Conservation (phyloP, 1,140 invertebrate species). For the Drosophila biarmipes region DNA sequence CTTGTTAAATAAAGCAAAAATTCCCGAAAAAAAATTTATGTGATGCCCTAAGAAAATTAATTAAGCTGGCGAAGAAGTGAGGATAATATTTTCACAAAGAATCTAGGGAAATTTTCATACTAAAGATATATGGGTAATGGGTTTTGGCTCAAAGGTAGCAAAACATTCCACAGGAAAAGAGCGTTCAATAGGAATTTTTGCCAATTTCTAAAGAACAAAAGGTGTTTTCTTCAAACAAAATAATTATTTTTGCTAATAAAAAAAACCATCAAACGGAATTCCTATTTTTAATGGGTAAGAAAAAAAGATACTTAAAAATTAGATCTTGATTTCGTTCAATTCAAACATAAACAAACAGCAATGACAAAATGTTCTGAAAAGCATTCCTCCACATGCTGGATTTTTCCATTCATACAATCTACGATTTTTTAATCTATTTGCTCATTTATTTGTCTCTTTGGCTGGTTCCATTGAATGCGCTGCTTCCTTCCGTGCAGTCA, state of each 20-base stretch:
- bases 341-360: conserved; percentile 9
- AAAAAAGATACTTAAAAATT: conserved; percentile 27
- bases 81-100: neutral
- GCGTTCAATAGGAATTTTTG: conserved; percentile 1
- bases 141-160: conserved; percentile 1
- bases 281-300: conserved; percentile 3
- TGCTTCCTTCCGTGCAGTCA: conserved; percentile 63
- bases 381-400: conserved; percentile 17
- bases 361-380: conserved; percentile 18
- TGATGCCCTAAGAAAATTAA: conserved; percentile 25
- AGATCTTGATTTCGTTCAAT: conserved; percentile 2
- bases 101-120: neutral
- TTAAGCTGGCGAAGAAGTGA: conserved; percentile 7
- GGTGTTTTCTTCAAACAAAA: neutral
- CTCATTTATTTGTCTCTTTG: conserved; percentile 25
- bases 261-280: conserved; percentile 19
- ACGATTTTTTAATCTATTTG: conserved; percentile 33
- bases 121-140: neutral
- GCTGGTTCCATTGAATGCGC: conserved; percentile 65
- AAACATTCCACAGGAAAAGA: neutral
- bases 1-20: conserved; percentile 28
- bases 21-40: conserved; percentile 29
- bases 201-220: neutral
- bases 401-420: conserved; percentile 21
- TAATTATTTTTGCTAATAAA: conserved; percentile 1